Conservation (phyloP, 2,888 invertebrate species). For the Stenolophus ochropezus region DNA sequence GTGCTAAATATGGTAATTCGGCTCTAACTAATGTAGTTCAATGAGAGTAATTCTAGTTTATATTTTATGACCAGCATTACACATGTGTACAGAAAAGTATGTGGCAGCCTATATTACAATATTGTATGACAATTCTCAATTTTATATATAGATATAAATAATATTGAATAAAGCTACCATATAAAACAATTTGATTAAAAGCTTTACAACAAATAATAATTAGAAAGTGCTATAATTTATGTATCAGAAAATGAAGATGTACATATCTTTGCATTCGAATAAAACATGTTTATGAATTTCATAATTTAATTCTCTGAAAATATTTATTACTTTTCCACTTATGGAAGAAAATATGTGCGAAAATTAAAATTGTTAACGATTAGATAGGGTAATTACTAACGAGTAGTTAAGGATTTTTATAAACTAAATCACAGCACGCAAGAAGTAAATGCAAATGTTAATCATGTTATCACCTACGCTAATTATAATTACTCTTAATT, state of each 20-base stretch:
- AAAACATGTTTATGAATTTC: slow-evolving; percentile 4
- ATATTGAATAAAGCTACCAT: too few relatives aligned
- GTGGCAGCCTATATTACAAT: too few relatives aligned
- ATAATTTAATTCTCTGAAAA: slow-evolving; percentile 36
- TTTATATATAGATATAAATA: too few relatives aligned
- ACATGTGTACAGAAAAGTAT: too few relatives aligned
- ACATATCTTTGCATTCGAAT: not conserved
- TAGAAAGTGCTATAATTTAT: slow-evolving; percentile 13
- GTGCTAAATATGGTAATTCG: too few relatives aligned
- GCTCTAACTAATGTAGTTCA: too few relatives aligned
- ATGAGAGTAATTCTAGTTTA: too few relatives aligned
- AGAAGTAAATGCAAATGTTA: not conserved
- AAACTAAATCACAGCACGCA: not conserved
- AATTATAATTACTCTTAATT: not conserved
- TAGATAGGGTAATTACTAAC: not conserved
- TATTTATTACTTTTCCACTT: not conserved
- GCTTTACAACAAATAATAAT: too few relatives aligned
- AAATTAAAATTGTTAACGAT: not conserved
- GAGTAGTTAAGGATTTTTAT: not conserved
- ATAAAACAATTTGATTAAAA: too few relatives aligned
- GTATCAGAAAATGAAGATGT: slow-evolving; percentile 1
- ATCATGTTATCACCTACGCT: not conserved
- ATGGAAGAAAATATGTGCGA: not conserved
- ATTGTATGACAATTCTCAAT: too few relatives aligned
- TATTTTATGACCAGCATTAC: too few relatives aligned